phyloP scores from a whole-genome alignment of 2,797 vertebrate species.

The Eleutherodactylus coqui region DNA sequence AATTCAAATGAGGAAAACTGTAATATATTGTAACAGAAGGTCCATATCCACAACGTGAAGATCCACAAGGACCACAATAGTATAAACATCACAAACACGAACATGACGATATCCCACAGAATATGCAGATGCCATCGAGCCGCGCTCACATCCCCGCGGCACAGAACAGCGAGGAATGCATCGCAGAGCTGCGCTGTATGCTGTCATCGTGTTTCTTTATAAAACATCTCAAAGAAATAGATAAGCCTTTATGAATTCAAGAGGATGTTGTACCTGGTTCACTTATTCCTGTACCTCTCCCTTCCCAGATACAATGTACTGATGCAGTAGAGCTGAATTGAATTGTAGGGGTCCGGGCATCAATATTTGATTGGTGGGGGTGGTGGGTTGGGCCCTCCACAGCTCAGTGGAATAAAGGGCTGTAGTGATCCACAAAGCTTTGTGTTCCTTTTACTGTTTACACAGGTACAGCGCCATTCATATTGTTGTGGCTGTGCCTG shows the following conservation, averaged over 20 bases:
- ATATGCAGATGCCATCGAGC: background rate
- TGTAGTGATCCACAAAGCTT: no score
- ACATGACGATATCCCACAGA: background rate
- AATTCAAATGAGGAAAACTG: background rate
- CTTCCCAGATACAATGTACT: no score
- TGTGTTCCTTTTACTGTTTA: no score
- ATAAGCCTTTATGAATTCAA: background rate
- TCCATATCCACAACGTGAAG: background rate
- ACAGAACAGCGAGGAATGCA: background rate
- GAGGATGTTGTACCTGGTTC: background rate
- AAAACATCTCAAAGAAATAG: background rate
- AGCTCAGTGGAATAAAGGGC: no score
- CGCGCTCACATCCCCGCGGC: background rate
- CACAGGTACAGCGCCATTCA: no score
- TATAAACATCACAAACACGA: background rate
- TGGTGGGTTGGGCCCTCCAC: no score
- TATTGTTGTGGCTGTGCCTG: no score
- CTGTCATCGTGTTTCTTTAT: background rate
- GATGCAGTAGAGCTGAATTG: no score
- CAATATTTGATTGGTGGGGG: no score
- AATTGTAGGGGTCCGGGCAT: no score
- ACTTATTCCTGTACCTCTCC: no score
- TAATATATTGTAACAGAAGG: background rate
- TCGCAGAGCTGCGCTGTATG: background rate
- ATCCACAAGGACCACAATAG: background rate